Base-by-base conservation (phyloP, 2,797 vertebrate species). In the Microctenopoma lineatum region DNA sequence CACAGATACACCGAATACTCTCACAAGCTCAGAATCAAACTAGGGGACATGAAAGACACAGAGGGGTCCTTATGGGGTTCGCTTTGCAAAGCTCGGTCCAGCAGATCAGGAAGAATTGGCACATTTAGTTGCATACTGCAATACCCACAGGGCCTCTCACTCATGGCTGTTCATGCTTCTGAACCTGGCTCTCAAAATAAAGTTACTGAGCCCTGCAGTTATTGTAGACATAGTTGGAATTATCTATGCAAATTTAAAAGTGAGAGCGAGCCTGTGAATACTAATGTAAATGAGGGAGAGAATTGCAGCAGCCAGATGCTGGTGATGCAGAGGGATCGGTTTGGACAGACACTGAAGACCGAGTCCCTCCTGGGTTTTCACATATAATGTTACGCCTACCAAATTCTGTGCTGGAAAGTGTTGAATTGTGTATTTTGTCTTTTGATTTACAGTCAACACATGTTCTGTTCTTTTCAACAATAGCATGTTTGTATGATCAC, bases 161-260 rank as follows among this genome's bases (percentile, higher is more conserved):
- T 85, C 77, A 68, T 38, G 70, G 62, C 81, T 68, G 73, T 66
- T 78, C 54, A 53, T 54, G 81, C 82, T 60, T 79, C 73, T 51
- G 63, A 87, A 81, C 74, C 75, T 55, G 79, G 66, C 76, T 72
- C 71, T 77, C 75, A 65, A 77, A 86, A 72, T 75, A 77, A 84
- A 86, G 78, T 82, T 61, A 80, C 73, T 66, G 81, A 86, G 84
- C 78, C 78, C 75, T 82, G 77, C 75, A 47, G 80, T 83, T 77
- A 89, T 84, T 89, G 87, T 86, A 71, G 81, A 85, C 78, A 78
- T 75, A 78, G 72, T 66, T 77, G 71, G 73, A 89, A 89, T 86
- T 84, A 88, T 83, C 81, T 71, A 76, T 86, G 85, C 82, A 86
- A 82, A 89, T 87, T 84, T 87, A 39, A 70, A 74, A 81, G 82